Conservation (phyloP, 2,888 invertebrate species). For the Agriotes lineatus region DNA sequence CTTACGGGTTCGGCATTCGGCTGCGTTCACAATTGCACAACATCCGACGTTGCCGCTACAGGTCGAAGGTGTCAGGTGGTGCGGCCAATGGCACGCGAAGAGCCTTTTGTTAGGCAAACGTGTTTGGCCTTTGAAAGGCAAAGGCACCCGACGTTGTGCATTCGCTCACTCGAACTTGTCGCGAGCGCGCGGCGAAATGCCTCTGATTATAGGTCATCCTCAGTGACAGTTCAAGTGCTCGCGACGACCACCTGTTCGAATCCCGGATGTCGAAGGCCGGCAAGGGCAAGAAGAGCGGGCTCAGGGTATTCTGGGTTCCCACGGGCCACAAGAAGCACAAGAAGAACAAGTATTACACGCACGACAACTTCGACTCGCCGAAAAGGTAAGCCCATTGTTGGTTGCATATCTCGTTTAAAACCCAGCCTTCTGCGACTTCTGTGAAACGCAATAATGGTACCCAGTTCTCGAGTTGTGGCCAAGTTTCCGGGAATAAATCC, state of each 20-base stretch:
- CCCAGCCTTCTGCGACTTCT: no score
- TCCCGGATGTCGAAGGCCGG: slow-evolving; percentile 35
- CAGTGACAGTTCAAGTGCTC: slow-evolving; percentile 19
- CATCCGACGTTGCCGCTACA: slow-evolving; percentile 24
- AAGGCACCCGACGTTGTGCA: slow-evolving; percentile 22
- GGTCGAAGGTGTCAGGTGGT: slow-evolving; percentile 34
- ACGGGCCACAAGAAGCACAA: slow-evolving; percentile 35
- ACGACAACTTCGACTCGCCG: slow-evolving; percentile 28
- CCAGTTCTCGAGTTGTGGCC: no score
- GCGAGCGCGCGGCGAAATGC: slow-evolving; percentile 29
- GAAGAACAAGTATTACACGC: slow-evolving; percentile 42
- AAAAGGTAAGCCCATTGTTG: slow-evolving; percentile 23
- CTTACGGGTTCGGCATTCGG: no score
- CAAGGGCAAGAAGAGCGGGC: slow-evolving; percentile 38
- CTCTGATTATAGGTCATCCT: slow-evolving; percentile 33
- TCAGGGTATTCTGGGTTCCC: slow-evolving; percentile 46
- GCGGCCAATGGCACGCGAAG: slow-evolving; percentile 36
- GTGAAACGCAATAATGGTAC: background rate
- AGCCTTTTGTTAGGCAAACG: slow-evolving; percentile 28
- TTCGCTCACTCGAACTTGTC: slow-evolving; percentile 28
- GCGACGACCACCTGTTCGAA: slow-evolving; percentile 17
- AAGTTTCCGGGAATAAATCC: no score
- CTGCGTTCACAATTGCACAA: slow-evolving; percentile 20
- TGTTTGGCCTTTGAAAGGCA: slow-evolving; percentile 21
- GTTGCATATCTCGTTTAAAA: background rate